Evolutionary conservation across 2,113 vertebrate species (phyloP), one percentile per base, ranked within the genome.

Genomic region (Marmota monax): DNA sequence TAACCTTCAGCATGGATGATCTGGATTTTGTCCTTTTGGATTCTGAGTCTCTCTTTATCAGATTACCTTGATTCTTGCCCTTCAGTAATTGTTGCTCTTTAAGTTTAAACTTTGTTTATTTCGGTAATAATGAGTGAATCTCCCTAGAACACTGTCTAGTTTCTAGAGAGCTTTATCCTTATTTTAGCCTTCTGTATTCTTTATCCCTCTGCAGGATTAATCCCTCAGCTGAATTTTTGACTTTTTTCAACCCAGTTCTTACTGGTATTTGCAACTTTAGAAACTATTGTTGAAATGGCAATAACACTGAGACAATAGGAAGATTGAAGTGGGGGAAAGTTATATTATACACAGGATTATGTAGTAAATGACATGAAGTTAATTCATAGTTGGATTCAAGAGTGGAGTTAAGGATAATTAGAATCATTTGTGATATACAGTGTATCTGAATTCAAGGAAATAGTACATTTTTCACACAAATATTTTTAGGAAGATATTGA

Each of bases 401-500:
- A 27, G 48, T 72, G 29, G 20, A 83, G 4, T 84, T 67, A 84
- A 84, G 32, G n/a, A 69, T 7, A 61, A 12, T 90, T 61, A 94
- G 39, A 72, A 63, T 95, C 63, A 61, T 69, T 27, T 88, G 76
- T 61, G 14, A 22, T 56, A 63, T 63, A 65, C 2, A 84, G 39
- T 79, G 11, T n/a, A 53, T 3, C 72, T 84, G 53, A 82, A 84
- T 56, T 84, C 27, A 39, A 86, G 83, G 48, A 83, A 70, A 56
- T 53, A 88, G n/a, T 76, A 48, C 56, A 42, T 85, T 63, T 92
- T 20, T 37, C 48, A 76, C 25, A 77, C 17, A 84, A 74, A 13
- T 77, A 74, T 56, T 84, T 77, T 92, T 92, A 87, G 88, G 69
- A 87, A 23, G 45, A 65, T 80, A 14, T 11, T 61, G n/a, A 88